Percentiles rank a stretch among this genome's conserved stretches.
phyloP scores from a whole-genome alignment of 2,888 invertebrate genomes.

The Slavum lentiscoides region DNA sequence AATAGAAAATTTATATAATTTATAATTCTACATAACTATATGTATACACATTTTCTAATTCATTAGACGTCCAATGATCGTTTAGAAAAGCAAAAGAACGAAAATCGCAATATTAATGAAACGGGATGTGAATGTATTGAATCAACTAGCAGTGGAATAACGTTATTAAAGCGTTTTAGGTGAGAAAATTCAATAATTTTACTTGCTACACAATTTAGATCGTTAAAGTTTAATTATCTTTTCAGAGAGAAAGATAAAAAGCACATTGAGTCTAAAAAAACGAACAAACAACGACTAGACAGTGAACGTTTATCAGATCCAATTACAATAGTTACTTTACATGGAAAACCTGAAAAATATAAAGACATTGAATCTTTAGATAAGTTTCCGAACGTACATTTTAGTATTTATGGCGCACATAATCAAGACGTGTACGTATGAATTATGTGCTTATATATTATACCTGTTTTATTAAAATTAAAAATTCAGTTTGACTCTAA shows the following conservation, averaged over 20 bases:
- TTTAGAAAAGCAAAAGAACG: background rate
- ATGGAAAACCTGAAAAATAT: constrained; percentile 38
- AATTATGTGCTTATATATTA: background rate
- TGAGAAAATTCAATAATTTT: background rate
- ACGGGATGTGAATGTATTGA: background rate
- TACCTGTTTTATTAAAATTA: background rate
- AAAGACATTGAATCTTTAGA: background rate
- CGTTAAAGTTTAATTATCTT: background rate
- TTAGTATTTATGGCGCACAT: constrained; percentile 36
- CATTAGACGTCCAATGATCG: background rate
- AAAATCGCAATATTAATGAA: background rate
- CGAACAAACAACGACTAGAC: background rate
- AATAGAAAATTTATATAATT: too few relatives aligned
- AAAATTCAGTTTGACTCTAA: background rate
- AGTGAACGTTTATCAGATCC: constrained; percentile 5
- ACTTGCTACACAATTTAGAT: background rate
- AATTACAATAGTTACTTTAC: constrained; percentile 35
- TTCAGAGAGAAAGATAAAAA: constrained; percentile 29
- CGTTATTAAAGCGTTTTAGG: constrained; percentile 9
- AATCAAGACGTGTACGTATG: constrained; percentile 37
- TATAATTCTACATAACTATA: background rate
- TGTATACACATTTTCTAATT: background rate
- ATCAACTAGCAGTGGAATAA: background rate
- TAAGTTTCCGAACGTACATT: constrained; percentile 45
- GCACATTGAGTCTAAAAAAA: constrained; percentile 1